A percentile compares a stretch with the other conserved stretches of the same genome.
Conservation (phyloP, 2,113 vertebrate species). For the Rutilus rutilus region DNA sequence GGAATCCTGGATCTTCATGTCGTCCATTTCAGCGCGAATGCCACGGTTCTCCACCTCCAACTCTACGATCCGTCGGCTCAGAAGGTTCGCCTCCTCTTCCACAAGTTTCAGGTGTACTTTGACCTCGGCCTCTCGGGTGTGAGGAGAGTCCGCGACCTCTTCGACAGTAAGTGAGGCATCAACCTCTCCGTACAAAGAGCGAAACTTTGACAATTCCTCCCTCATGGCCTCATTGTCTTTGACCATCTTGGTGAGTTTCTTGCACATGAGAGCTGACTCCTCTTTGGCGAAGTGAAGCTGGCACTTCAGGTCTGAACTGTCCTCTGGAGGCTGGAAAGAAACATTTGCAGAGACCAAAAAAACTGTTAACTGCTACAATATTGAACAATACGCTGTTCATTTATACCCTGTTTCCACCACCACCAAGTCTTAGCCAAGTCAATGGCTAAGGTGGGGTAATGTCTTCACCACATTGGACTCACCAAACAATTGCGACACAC, state of each 20-base stretch:
- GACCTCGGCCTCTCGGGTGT: slow-evolving; percentile 92
- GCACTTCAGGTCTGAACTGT: slow-evolving; percentile 94
- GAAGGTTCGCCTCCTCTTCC: slow-evolving; percentile 96
- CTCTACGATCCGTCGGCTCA: slow-evolving; percentile 95
- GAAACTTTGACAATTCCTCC: slow-evolving; percentile 92
- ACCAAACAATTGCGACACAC: background rate
- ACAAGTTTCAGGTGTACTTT: slow-evolving; percentile 95
- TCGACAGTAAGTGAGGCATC: slow-evolving; percentile 88
- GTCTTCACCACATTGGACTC: background rate
- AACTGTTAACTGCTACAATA: background rate
- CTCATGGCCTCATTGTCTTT: slow-evolving; percentile 96
- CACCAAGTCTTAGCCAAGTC: background rate
- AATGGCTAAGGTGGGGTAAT: background rate
- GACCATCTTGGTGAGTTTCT: slow-evolving; percentile 95
- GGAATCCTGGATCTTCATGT: slow-evolving; percentile 87
- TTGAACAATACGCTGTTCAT: background rate
- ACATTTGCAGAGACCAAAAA: background rate
- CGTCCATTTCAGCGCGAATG: slow-evolving; percentile 93
- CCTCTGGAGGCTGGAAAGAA: slow-evolving; percentile 76
- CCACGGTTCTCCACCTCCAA: slow-evolving; percentile 98
- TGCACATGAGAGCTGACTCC: slow-evolving; percentile 97
- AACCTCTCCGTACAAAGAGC: slow-evolving; percentile 90
- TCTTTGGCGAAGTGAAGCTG: slow-evolving; percentile 98
- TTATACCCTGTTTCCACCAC: background rate
- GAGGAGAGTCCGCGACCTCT: slow-evolving; percentile 91